Evolutionary conservation across 2,888 invertebrate genomes (phyloP).

Genomic region (Cistogaster globosa): DNA sequence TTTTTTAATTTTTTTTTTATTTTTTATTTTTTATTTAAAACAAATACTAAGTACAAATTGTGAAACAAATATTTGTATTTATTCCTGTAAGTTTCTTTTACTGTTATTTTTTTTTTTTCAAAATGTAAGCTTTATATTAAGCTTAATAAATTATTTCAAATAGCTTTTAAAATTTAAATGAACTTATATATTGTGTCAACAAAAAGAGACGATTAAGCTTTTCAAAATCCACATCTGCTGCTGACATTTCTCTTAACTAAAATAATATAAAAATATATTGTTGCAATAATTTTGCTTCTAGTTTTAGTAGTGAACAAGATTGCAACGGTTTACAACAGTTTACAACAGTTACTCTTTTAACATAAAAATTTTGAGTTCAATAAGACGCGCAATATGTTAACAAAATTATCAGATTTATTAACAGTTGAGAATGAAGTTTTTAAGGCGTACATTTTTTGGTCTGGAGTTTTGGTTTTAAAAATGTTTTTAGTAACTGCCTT

Average conservation of each 20-base stretch:
- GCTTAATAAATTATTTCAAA: too few relatives aligned
- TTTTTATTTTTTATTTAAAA: too few relatives aligned
- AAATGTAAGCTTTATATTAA: too few relatives aligned
- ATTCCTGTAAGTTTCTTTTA: too few relatives aligned
- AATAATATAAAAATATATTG: conserved; percentile 9
- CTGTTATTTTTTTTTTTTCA: too few relatives aligned
- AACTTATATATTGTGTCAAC: too few relatives aligned
- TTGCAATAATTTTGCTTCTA: conserved; percentile 11
- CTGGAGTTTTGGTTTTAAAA: conserved; percentile 80
- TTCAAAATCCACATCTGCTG: neutral
- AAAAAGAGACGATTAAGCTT: neutral
- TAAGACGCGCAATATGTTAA: conserved; percentile 49
- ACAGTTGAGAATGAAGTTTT: conserved; percentile 76
- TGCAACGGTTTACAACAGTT: neutral
- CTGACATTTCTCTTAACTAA: neutral
- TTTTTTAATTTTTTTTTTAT: too few relatives aligned
- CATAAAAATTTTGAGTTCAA: neutral
- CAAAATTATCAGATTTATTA: conserved; percentile 68
- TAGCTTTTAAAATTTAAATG: too few relatives aligned
- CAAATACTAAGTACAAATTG: too few relatives aligned
- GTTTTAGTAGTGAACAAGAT: conserved; percentile 6
- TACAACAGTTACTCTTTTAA: too few relatives aligned
- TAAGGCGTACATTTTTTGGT: conserved; percentile 79
- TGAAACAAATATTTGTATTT: too few relatives aligned
- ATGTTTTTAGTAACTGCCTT: conserved; percentile 80